Base-by-base conservation (phyloP, 1,140 invertebrate species). In the Matsumurasca onukii region DNA sequence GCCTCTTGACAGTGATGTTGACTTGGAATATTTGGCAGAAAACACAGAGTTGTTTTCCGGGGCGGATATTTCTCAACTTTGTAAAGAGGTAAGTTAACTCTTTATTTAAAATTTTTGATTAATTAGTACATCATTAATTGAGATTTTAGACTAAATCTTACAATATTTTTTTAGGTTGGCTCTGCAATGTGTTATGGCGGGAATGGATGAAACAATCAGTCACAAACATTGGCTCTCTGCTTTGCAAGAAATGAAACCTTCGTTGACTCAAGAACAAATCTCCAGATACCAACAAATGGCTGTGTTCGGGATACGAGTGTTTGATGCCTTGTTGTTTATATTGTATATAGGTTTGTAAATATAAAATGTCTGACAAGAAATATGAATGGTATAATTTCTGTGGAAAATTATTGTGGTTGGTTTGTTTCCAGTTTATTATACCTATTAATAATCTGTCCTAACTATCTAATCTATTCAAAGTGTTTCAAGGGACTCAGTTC, bases 1-100 rank as follows among this genome's bases (percentile, higher is more conserved):
- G 84, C 86, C 87, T 13, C 76, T 88, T 17, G 78, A 77, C 39
- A 78, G 82, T 15, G 81, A 86, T 77, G 83, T 91, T 0, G 79
- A 88, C 74, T 74, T 90, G 0, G 76, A 82, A 25, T 71, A 77
- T 20, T 75, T 94, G 48, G 88, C 89, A 0, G 71, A 75, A 0
- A 76, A 69, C 55, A 92, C 91, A 0, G 80, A 86, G 31, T 78
- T 80, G 22, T 93, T 86, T 77, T 93, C 92, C 2, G 92, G 92
- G 24, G 92, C 92, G 20, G 92, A 95, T 77, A 76, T 92, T 48
- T 82, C 88, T 67, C 86, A 86, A 74, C 74, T 93, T 0, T 91
- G 89, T 74, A 85, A 86, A 70, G 89, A 91, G 80, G 85, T 86
- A 75, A 74, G 73, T 52, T 52, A 3, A 22, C 22, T 52, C 9